These are phyloP conservation scores for Laothoe populi DNA, from an alignment of 2,888 invertebrate genomes.

Conservation along the genomic window DNA sequence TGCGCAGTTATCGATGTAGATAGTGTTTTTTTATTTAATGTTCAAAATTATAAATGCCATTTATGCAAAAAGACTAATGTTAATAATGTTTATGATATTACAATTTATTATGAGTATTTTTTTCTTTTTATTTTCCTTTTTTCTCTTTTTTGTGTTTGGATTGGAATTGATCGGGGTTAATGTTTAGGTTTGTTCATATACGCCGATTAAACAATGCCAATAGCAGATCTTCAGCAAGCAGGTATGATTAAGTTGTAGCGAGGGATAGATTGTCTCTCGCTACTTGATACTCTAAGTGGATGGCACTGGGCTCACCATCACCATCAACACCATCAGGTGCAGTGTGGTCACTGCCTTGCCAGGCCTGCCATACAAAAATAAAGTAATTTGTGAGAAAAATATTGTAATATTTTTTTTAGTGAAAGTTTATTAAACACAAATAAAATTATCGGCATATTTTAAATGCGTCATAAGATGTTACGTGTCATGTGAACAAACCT, in stretches of 20 bases:
- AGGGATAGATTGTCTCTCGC: too few relatives aligned
- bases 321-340: too few relatives aligned
- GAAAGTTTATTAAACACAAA: too few relatives aligned
- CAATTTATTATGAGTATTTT: conserved; percentile 41
- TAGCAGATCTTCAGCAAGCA: too few relatives aligned
- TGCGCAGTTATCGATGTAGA: conserved; percentile 45
- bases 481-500: conserved; percentile 13
- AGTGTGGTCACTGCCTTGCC: too few relatives aligned
- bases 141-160: conserved; percentile 27
- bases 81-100: conserved; percentile 51
- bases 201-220: neutral
- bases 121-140: conserved; percentile 40
- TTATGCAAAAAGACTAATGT: conserved; percentile 80
- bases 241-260: too few relatives aligned
- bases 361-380: too few relatives aligned
- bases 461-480: neutral
- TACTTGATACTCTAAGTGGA: too few relatives aligned
- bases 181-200: conserved; percentile 13
- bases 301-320: too few relatives aligned
- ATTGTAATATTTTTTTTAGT: too few relatives aligned
- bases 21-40: conserved; percentile 64
- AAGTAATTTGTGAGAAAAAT: too few relatives aligned
- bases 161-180: neutral
- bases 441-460: too few relatives aligned
- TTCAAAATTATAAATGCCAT: conserved; percentile 82